Evolutionary conservation across 2,797 vertebrate species (phyloP).

Genomic region (Gadopsis bispinosus): DNA sequence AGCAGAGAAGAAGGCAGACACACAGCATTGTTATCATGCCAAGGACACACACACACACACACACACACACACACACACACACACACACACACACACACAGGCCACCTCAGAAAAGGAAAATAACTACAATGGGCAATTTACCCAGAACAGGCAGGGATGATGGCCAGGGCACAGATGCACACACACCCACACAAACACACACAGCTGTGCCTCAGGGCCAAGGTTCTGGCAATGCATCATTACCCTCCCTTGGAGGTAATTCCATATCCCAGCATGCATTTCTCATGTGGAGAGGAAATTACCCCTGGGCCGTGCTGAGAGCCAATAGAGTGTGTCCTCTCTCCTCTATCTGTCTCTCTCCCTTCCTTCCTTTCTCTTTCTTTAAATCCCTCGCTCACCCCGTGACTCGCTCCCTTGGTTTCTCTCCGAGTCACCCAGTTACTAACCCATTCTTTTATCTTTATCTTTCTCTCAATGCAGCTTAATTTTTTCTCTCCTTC

Average conservation of each 20-base stretch:
- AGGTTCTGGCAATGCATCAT: conserved; percentile 84
- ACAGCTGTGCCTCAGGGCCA: conserved; percentile 81
- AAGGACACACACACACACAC: conserved; percentile 71
- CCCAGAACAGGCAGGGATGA: conserved; percentile 78
- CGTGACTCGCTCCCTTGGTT: conserved; percentile 44
- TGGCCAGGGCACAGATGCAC: conserved; percentile 64
- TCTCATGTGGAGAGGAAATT: conserved; percentile 85
- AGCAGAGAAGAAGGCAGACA: conserved; percentile 50
- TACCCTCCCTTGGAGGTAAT: conserved; percentile 84
- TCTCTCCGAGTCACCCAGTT: conserved; percentile 44
- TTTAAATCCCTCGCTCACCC: conserved; percentile 69
- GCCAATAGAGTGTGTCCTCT: conserved; percentile 81
- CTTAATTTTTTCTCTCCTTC: conserved; percentile 13
- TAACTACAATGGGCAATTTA: conserved; percentile 83
- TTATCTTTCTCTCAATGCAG: conserved; percentile 49
- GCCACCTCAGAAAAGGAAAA: conserved; percentile 76
- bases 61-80: conserved; percentile 49
- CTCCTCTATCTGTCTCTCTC: conserved; percentile 68
- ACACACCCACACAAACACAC: conserved; percentile 22
- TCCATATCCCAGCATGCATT: conserved; percentile 86
- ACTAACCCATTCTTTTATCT: conserved; percentile 55
- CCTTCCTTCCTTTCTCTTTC: conserved; percentile 55
- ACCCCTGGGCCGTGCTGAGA: conserved; percentile 82
- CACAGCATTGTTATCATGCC: conserved; percentile 56
- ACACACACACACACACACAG: conserved; percentile 62